Evolutionary conservation across 2,888 invertebrate species (phyloP), one percentile per base, ranked within the genome.

Genomic region (Tigriopus californicus): DNA sequence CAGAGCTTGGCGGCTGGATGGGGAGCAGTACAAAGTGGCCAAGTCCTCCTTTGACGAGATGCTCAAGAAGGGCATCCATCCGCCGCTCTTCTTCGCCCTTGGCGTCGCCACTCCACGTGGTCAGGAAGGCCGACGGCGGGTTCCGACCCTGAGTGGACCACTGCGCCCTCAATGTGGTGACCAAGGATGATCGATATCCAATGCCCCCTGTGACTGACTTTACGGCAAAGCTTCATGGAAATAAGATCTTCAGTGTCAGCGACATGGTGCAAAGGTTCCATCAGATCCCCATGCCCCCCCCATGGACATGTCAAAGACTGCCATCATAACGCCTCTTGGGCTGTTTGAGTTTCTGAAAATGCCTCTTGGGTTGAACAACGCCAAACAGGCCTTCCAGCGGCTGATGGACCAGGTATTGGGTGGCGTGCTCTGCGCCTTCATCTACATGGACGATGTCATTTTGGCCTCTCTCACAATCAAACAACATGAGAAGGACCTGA

Each of bases 141-240:
- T 58, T 62, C 3, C 49, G 67, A 5, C 58, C 67, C n/a, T 66
- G 67, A 48, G 62, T 65, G 6, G 66, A 67, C 44, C 67, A 65
- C 46, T 42, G 67, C 15, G 58, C 47, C 4, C 40, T 67, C 10
- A 68, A 66, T 58, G 24, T 13, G 1, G 54, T 62, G 10, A 65
- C 65, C 1, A 58, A 48, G 1, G 60, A 59, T n/a, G 63, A 65
- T 25, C 52, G 55, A 0, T 65, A 64, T 65, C 66, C 1, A 1
- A 42, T 66, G 12, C 63, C 62, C 0, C 59, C 60, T 41, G 61
- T 63, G 1, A 55, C 64, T 5, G 60, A 63, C 12, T 51, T 62
- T 1, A 41, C 65, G 1, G 41, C 33, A 33, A 33, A 3, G 8
- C 33, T 33, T 58, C 18, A 22, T n/a, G 54, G 60, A 15, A 47